Percentiles rank a stretch among this genome's conserved stretches.
phyloP scores from a whole-genome alignment of 2,797 vertebrate species.

The Moxostoma hubbsi region DNA sequence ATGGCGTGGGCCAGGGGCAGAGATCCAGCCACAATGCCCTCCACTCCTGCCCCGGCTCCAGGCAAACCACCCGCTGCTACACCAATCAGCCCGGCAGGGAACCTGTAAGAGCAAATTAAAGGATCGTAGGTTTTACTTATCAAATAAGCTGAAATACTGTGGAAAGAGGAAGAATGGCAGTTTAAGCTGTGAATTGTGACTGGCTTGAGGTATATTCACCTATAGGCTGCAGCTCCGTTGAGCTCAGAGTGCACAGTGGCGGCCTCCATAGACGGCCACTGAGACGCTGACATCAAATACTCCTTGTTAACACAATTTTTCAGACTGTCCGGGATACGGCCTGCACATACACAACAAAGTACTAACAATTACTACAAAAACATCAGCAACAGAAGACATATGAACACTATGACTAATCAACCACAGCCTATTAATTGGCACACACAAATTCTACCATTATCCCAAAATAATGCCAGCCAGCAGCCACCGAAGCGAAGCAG shows the following conservation, averaged over 20 bases:
- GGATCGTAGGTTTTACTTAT: neutral
- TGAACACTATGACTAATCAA: no score
- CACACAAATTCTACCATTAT: no score
- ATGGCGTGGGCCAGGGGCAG: slow-evolving; percentile 80
- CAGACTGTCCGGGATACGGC: slow-evolving; percentile 91
- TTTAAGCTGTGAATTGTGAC: neutral
- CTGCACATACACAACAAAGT: slow-evolving; percentile 64
- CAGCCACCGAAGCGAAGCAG: no score
- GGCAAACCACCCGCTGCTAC: slow-evolving; percentile 86
- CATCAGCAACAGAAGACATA: neutral
- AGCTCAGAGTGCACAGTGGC: slow-evolving; percentile 89
- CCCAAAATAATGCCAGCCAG: no score
- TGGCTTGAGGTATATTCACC: slow-evolving; percentile 70
- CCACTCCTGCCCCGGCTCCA: slow-evolving; percentile 82
- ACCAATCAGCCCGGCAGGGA: slow-evolving; percentile 87
- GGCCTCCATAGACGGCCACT: slow-evolving; percentile 91
- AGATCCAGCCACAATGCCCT: slow-evolving; percentile 86
- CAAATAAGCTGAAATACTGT: neutral
- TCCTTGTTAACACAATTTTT: slow-evolving; percentile 97
- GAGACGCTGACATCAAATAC: slow-evolving; percentile 90
- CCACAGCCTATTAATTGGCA: no score
- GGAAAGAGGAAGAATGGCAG: neutral
- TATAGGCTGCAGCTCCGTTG: slow-evolving; percentile 88
- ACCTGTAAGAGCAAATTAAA: slow-evolving; percentile 75
- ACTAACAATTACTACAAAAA: neutral